phyloP scores from a whole-genome alignment of 2,797 vertebrate species.

The Streptopelia turtur region DNA sequence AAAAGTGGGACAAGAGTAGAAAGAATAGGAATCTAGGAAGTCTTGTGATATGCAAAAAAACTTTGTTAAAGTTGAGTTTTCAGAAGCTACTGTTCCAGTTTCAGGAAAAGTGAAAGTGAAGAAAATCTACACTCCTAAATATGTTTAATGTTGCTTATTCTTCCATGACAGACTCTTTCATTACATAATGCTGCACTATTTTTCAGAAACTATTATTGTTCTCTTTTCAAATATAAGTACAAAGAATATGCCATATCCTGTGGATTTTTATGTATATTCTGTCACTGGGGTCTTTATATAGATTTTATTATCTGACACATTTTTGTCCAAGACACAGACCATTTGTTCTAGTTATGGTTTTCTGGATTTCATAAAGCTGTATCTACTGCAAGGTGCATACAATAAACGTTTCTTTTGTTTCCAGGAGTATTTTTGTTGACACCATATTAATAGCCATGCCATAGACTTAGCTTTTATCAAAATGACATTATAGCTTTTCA shows the following conservation, averaged over 20 bases:
- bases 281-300: not conserved
- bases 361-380: not conserved
- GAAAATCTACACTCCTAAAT: not conserved
- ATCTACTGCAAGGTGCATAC: not conserved
- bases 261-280: not conserved
- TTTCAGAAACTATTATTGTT: not conserved
- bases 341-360: not conserved
- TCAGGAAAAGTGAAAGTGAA: not conserved
- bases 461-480: not conserved
- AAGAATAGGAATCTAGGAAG: not conserved
- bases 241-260: not conserved
- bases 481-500: not conserved
- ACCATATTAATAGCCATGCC: not conserved
- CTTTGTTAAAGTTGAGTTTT: not conserved
- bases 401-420: not conserved
- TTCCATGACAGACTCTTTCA: not conserved
- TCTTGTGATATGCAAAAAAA: not conserved
- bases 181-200: not conserved
- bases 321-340: not conserved
- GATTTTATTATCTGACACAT: not conserved
- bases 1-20: not conserved
- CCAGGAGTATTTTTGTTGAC: not conserved
- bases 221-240: not conserved
- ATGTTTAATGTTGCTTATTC: not conserved
- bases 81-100: not conserved